phyloP scores from a whole-genome alignment of 1,140 invertebrate species.

The Camponotus vicinus region DNA sequence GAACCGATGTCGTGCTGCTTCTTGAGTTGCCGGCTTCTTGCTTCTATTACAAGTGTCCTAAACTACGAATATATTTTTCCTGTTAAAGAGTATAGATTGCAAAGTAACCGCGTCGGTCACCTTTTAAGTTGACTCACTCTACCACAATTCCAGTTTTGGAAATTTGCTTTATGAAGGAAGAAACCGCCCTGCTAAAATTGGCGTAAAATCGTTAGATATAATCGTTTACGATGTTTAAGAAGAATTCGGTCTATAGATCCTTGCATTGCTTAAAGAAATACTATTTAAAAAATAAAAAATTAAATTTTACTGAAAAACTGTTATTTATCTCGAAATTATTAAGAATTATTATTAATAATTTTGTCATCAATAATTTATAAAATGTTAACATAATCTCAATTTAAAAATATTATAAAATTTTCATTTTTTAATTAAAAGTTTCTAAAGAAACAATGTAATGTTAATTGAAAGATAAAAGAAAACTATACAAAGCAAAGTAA shows the following conservation, averaged over 20 bases:
- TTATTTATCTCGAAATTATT: not conserved
- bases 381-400: not conserved
- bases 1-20: constrained; percentile 81
- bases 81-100: not conserved
- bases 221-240: not conserved
- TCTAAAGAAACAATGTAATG: no score
- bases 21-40: constrained; percentile 72
- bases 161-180: constrained; percentile 35
- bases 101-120: constrained; percentile 55
- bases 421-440: no score
- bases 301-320: not conserved
- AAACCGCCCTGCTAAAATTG: constrained; percentile 42
- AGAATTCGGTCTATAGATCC: not conserved
- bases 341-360: not conserved
- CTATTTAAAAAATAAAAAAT: not conserved
- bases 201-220: constrained; percentile 72
- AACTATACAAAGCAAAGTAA: not conserved
- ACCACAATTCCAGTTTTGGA: constrained; percentile 81
- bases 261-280: not conserved
- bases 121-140: constrained; percentile 71
- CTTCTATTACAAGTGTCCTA: constrained; percentile 17
- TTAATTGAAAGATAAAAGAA: no score
- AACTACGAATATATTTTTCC: constrained; percentile 54
- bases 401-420: not conserved
- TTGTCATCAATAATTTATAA: not conserved